Base-by-base conservation (phyloP, 2,113 vertebrate species). In the Petaurus breviceps region DNA sequence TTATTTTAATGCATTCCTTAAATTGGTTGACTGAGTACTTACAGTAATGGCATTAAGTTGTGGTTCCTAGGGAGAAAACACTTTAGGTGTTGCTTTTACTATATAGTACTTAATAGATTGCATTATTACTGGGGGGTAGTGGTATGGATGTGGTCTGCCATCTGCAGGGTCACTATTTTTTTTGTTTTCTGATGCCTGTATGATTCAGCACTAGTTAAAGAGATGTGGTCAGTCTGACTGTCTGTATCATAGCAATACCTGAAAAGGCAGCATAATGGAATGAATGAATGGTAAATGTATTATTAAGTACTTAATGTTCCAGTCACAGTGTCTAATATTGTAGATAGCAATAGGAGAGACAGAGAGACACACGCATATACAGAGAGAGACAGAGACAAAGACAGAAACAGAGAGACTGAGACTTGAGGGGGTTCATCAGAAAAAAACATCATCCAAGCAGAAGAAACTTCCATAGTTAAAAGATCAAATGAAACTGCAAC, bases 1-100 rank as follows among this genome's bases (percentile, higher is more conserved):
- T 94, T 12, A 77, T 96, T 89, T 97, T 96, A 94, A 95, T 25
- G 0, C 52, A 93, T 95, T 96, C 84, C 51, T 95, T 94, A 95
- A 93, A 92, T 95, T 94, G 16, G 46, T 53, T n/a, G 55, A 92
- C 95, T 55, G 92, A 91, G 92, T 94, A 68, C 89, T 46, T 94
- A 95, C 84, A 10, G 90, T 31, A 96, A 96, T 68, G 77, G 55
- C 91, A 95, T 77, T 84, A 47, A 28, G 47, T 24, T 90, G 37
- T 19, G 37, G 19, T 2, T 7, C 90, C 68, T 84, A 97, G 97
- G 53, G 91, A 0, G 37, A 95, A 97, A 97, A 95, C 28, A 95
- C 51, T 94, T 97, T 90, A 95, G 89, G 10, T 95, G 52, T 84
- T 90, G 55, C 19, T 84, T 84, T 84, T 23, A 84, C 68, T 84